Evolutionary conservation across 2,113 vertebrate genomes (phyloP).

Genomic region (Prolemur simus): DNA sequence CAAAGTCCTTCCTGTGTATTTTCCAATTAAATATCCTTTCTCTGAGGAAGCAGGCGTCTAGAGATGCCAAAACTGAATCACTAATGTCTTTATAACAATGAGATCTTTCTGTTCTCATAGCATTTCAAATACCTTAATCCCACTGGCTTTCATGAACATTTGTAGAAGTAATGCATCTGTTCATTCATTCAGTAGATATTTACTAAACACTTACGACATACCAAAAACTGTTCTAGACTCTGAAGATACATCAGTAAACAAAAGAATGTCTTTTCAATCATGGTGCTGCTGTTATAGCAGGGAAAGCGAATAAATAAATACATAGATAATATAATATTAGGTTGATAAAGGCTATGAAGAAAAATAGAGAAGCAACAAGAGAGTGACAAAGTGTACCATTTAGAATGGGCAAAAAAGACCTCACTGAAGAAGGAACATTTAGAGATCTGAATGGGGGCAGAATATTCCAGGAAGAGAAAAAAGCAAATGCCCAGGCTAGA

Average conservation of each 20-base stretch:
- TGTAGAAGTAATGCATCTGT: neutral
- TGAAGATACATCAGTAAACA: neutral
- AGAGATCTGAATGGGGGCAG: neutral
- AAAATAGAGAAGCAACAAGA: neutral
- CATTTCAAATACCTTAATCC: constrained; percentile 43
- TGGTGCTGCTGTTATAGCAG: neutral
- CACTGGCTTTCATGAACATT: constrained; percentile 31
- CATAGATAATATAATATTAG: neutral
- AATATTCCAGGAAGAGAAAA: neutral
- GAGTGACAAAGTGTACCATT: neutral
- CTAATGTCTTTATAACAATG: constrained; percentile 68
- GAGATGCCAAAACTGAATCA: constrained; percentile 59
- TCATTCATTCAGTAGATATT: neutral
- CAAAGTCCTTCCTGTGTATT: constrained; percentile 67
- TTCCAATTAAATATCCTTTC: constrained; percentile 69
- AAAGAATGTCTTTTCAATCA: neutral
- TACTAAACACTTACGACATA: neutral
- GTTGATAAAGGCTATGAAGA: neutral
- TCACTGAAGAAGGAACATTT: neutral
- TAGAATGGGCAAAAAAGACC: neutral
- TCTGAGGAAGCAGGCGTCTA: constrained; percentile 41
- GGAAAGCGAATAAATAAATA: neutral
- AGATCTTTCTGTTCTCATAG: constrained; percentile 52
- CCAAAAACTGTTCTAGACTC: neutral
- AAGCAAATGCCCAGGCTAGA: neutral